These are phyloP conservation scores for Hydractinia symbiolongicarpus DNA, from an alignment of 30 jellyfish, hydroid and myxozoan genomes.

Conservation along the genomic window DNA sequence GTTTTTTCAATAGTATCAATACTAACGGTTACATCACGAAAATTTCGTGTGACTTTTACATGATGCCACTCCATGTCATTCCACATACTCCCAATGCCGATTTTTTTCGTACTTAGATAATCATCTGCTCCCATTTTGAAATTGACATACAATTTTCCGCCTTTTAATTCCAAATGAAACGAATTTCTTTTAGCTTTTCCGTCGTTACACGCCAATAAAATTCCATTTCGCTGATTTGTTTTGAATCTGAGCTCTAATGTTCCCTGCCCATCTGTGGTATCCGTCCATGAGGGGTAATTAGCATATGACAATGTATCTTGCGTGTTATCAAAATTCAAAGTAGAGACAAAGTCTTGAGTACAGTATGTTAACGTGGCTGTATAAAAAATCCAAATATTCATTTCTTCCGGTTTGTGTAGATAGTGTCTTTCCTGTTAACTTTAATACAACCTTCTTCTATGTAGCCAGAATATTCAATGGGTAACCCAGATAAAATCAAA, in stretches of 20 bases:
- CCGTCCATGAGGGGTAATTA: conserved; percentile 25
- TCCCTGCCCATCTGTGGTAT: conserved; percentile 13
- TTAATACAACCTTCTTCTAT: too few relatives aligned
- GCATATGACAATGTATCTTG: neutral
- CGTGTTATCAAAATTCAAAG: neutral
- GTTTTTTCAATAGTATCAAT: conserved; percentile 3
- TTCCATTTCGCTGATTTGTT: conserved; percentile 1
- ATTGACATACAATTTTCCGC: conserved; percentile 4
- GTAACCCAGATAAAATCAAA: too few relatives aligned
- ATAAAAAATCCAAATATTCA: too few relatives aligned
- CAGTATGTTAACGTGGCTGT: too few relatives aligned
- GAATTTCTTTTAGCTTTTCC: conserved; percentile 1
- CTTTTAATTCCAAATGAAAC: conserved; percentile 7
- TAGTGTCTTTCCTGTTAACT: too few relatives aligned
- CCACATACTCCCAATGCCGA: conserved; percentile 20
- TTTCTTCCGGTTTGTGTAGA: too few relatives aligned
- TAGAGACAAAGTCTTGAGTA: too few relatives aligned
- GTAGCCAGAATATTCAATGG: too few relatives aligned
- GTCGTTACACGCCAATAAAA: conserved; percentile 7
- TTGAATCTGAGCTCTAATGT: conserved; percentile 24
- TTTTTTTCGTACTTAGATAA: neutral
- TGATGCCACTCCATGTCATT: conserved; percentile 36
- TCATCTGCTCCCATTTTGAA: conserved; percentile 21
- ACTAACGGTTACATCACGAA: conserved; percentile 18
- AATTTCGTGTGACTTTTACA: conserved; percentile 25